Evolutionary conservation across 2,888 invertebrate genomes (phyloP).

Genomic region (Apamea crenata): DNA sequence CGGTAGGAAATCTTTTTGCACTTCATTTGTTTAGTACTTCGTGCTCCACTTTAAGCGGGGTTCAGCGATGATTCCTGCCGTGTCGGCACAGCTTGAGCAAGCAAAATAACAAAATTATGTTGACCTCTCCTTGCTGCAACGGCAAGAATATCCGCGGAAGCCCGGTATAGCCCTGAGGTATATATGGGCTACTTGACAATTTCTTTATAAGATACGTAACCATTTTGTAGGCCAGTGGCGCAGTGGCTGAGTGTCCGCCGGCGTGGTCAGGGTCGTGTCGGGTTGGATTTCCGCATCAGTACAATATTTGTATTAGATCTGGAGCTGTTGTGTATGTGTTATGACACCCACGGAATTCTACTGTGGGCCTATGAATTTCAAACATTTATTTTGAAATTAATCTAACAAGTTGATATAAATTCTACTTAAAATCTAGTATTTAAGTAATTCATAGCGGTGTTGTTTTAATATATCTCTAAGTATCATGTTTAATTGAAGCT

Average conservation of each 20-base stretch:
- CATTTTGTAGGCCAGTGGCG: slow-evolving; percentile 33
- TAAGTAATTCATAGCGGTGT: background rate
- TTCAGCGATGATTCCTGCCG: slow-evolving; percentile 33
- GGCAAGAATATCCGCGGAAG: slow-evolving; percentile 29
- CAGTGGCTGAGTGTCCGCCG: slow-evolving; percentile 23
- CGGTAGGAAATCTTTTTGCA: background rate
- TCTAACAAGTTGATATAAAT: slow-evolving; percentile 10
- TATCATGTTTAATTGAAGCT: background rate
- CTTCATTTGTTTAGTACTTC: slow-evolving; percentile 36
- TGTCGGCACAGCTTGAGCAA: background rate
- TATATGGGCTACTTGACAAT: slow-evolving; percentile 30
- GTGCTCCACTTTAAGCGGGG: slow-evolving; percentile 15
- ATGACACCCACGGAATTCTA: slow-evolving; percentile 53
- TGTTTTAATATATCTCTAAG: background rate
- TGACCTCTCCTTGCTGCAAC: background rate
- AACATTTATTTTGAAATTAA: slow-evolving; percentile 46
- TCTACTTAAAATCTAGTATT: slow-evolving; percentile 8
- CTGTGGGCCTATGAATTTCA: slow-evolving; percentile 60
- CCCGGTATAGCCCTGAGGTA: slow-evolving; percentile 20
- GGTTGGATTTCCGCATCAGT: slow-evolving; percentile 44
- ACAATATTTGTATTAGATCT: slow-evolving; percentile 38
- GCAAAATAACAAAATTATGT: background rate
- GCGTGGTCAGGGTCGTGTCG: slow-evolving; percentile 19
- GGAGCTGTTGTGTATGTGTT: slow-evolving; percentile 42
- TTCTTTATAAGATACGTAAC: slow-evolving; percentile 46